These are phyloP conservation scores for Xylota segnis DNA, from an alignment of 2,888 invertebrate genomes.

Conservation along the genomic window DNA sequence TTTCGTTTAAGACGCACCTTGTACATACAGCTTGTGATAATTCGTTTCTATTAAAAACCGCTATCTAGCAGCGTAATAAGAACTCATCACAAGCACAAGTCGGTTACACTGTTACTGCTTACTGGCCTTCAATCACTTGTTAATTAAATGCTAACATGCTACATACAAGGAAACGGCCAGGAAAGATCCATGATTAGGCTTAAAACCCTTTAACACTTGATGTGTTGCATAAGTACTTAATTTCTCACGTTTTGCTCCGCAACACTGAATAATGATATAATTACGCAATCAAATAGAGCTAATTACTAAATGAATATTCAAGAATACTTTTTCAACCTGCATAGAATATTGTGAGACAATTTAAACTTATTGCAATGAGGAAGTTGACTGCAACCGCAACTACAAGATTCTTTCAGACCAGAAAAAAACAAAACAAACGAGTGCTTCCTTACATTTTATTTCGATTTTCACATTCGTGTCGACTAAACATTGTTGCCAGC, in stretches of 20 bases:
- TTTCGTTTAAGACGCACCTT: no score
- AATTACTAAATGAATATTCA: conserved; percentile 26
- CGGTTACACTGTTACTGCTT: background rate
- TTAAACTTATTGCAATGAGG: background rate
- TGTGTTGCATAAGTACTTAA: background rate
- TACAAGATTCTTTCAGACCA: conserved; percentile 19
- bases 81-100: no score
- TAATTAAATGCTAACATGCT: background rate
- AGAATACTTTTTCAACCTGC: background rate
- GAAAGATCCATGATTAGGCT: background rate
- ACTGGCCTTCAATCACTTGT: no score
- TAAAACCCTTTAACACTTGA: background rate
- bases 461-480: background rate
- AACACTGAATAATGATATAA: conserved; percentile 29
- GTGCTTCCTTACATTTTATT: background rate
- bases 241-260: conserved; percentile 16
- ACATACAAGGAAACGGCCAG: background rate
- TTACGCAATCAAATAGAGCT: conserved; percentile 27
- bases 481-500: conserved; percentile 24
- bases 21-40: no score
- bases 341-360: conserved; percentile 7
- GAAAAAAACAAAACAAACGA: conserved; percentile 15
- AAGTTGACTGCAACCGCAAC: conserved; percentile 15
- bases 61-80: no score
- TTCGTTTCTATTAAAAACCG: no score